These are phyloP conservation scores for Aulostomus chinensis DNA, from an alignment of 2,797 vertebrate species.

Conservation along the genomic window DNA sequence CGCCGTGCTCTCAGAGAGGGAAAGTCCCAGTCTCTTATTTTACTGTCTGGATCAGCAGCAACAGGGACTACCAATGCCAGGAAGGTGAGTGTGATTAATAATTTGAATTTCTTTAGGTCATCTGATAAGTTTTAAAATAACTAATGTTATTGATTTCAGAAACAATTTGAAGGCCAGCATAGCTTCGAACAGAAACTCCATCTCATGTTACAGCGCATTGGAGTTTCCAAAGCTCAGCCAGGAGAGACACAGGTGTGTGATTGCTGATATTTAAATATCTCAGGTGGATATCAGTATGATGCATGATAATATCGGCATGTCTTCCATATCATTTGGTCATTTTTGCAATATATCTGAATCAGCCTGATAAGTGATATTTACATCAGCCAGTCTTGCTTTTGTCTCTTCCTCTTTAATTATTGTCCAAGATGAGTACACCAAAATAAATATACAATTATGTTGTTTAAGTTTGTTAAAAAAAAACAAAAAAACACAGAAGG, in stretches of 20 bases:
- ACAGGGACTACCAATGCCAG: constrained; percentile 75
- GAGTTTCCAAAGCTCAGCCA: constrained; percentile 89
- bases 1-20: constrained; percentile 91
- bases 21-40: constrained; percentile 95
- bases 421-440: too few relatives aligned
- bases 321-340: too few relatives aligned
- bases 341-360: too few relatives aligned
- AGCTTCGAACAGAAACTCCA: constrained; percentile 95
- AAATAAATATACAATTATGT: too few relatives aligned
- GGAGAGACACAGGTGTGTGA: constrained; percentile 77
- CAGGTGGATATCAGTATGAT: background rate
- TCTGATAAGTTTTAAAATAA: background rate
- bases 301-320: too few relatives aligned
- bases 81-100: constrained; percentile 78
- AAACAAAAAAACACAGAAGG: too few relatives aligned
- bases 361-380: too few relatives aligned
- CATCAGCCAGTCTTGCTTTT: too few relatives aligned
- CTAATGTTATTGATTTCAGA: constrained; percentile 74
- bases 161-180: constrained; percentile 86
- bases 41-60: constrained; percentile 90
- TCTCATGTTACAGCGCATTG: constrained; percentile 94
- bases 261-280: constrained; percentile 3
- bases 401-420: too few relatives aligned
- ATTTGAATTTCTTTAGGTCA: background rate
- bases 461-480: background rate